Base-by-base conservation (phyloP, 2,888 invertebrate species). In the Chaetogeoica ovagalla region DNA sequence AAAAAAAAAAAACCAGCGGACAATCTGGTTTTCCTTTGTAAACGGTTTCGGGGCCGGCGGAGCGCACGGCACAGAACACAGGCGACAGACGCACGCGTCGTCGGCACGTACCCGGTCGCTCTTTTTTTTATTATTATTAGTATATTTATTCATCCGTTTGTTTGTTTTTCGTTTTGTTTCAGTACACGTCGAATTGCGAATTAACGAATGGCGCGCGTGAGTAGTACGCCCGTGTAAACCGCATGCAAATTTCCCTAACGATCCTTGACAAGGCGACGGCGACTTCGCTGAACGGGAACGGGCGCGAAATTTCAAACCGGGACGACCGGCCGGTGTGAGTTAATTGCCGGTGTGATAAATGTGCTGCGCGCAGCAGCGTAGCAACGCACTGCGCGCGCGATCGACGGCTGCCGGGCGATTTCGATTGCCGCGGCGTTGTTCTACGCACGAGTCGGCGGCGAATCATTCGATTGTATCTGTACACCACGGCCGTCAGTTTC, bases 191-290 rank as follows among this genome's bases (percentile, higher is more conserved):
- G 59, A 68, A 76, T 68, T 7, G 39, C 7, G 39, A 39, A 43
- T 30, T 59, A 66, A 75, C 48, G 57, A 66, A 75, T 75, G 59
- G 66, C 66, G 43, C 75, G 65, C 17, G 39, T 39, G 21, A 65
- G 19, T 30, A 55, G 15, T 3, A 21, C 55, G 23, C 11, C 66
- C 23, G 75, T 59, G 21, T n/a, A n/a, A 59, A 68, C 30, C n/a
- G 57, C 30, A 76, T 76, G 75, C 75, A 68, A 77, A 77, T 77
- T 77, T 77, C 39, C 69, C 77, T 77, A 77, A 77, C 77, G 77
- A 77, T 52, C 62, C 69, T 77, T 62, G 77, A 77, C 77, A 77
- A 70, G 77, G 62, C 60, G 43, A 21, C 62, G 57, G n/a, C 8
- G 66, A 9, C n/a, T 8, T 23, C 17, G 17, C 30, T 23, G 60